Evolutionary conservation across 2,797 vertebrate species (phyloP).

Genomic region (Dendrocincla tyrannina): DNA sequence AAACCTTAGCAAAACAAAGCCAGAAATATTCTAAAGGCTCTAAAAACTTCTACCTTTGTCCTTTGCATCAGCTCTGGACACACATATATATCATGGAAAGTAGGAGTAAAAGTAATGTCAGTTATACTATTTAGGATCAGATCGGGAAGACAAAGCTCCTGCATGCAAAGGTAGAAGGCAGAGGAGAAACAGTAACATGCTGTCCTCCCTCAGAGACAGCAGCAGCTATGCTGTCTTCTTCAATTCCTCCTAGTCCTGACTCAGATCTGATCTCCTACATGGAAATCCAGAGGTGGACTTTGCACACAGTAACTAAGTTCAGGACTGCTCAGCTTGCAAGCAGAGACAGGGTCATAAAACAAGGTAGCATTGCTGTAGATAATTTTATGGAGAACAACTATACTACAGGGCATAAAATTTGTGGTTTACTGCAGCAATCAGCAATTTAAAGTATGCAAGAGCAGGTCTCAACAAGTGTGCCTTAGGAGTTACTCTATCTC

Average conservation of each 20-base stretch:
- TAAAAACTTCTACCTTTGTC: neutral
- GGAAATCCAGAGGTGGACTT: slow-evolving; percentile 8
- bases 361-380: neutral
- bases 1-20: neutral
- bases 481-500: neutral
- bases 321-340: neutral
- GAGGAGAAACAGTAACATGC: neutral
- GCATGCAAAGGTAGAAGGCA: neutral
- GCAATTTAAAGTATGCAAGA: slow-evolving; percentile 62
- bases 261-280: neutral
- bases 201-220: neutral
- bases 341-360: neutral
- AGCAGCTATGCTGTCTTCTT: neutral
- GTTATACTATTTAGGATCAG: neutral
- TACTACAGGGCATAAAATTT: slow-evolving; percentile 18
- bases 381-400: slow-evolving; percentile 8
- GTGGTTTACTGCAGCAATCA: neutral
- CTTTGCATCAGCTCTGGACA: neutral
- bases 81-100: neutral
- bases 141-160: neutral
- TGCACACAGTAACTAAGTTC: neutral
- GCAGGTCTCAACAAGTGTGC: slow-evolving; percentile 62
- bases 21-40: neutral
- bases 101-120: neutral
- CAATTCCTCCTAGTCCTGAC: neutral